Base-by-base conservation (phyloP, 2,797 vertebrate species). In the Smutsia temminckii region DNA sequence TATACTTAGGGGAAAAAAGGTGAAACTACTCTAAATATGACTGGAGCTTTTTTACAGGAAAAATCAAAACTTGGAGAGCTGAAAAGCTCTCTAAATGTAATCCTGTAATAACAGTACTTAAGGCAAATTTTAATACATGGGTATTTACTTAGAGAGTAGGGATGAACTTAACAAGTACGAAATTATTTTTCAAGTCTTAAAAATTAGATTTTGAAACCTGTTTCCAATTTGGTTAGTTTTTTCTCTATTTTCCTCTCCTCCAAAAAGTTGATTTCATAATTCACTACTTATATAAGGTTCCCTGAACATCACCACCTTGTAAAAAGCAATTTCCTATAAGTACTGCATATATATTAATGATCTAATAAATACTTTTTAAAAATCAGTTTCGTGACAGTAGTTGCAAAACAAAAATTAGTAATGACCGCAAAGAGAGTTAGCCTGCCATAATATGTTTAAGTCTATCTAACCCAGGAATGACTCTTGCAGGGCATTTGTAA, bases 351-450 rank as follows among this genome's bases (percentile, higher is more conserved):
- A 64, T 59, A 66, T 89, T 77, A 94, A 72, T 89, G 66, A 96
- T 74, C 32, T 69, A 85, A 71, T 49, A 42, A 78, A 46, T 1
- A 80, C 13, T 78, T 49, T 74, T 94, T 25, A 4, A 59, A 89
- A 95, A 64, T 34, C 49, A 51, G 53, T 57, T 7, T 49, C 32
- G 98, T 80, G 75, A 96, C 68, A 98, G 90, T 40, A 95, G 95
- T 95, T 94, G 93, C 78, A 96, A 97, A 97, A 98, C 90, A 98
- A 97, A 98, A 97, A 83, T 40, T 95, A 91, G n/a, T 27, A 78
- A 51, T 83, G 55, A 96, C 85, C 77, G 49, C 94, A 96, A 98
- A 96, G 87, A 97, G 97, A 40, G 40, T 40, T 40, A 40, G 40
- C 40, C 40, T 40, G 7, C 40, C 40, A 40, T 40, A 40, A 40